Conservation (phyloP, 2,888 invertebrate genomes). For the Pyrochroa serraticornis region DNA sequence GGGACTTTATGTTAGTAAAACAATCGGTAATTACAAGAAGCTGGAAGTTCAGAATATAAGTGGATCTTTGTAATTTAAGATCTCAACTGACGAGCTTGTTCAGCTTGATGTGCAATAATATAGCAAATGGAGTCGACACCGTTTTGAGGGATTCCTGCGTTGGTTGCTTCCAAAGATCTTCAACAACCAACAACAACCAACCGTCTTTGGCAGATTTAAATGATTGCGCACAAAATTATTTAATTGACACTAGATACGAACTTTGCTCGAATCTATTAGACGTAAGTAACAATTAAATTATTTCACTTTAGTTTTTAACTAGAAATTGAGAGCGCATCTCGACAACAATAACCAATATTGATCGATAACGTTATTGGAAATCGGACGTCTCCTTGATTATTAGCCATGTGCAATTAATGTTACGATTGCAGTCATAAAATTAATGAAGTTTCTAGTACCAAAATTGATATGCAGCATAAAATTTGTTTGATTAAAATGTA, state of each 20-base stretch:
- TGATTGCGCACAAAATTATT: conserved; percentile 63
- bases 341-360: no score
- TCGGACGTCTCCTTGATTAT: no score
- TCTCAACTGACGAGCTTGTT: conserved; percentile 61
- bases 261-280: conserved; percentile 61
- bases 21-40: no score
- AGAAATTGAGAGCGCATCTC: conserved; percentile 11
- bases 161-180: conserved; percentile 61
- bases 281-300: conserved; percentile 51
- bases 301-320: conserved; percentile 15
- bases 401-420: no score
- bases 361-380: no score
- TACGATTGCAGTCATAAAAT: no score
- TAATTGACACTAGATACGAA: conserved; percentile 61
- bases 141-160: conserved; percentile 68
- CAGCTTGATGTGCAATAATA: conserved; percentile 66
- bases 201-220: conserved; percentile 62
- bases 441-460: no score
- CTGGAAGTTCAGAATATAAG: background rate
- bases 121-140: conserved; percentile 66
- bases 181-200: conserved; percentile 57
- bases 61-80: conserved; percentile 43
- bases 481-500: no score
- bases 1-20: no score
- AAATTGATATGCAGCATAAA: no score